phyloP scores from a whole-genome alignment of 2,888 invertebrate species.

The Amphipoea oculea region DNA sequence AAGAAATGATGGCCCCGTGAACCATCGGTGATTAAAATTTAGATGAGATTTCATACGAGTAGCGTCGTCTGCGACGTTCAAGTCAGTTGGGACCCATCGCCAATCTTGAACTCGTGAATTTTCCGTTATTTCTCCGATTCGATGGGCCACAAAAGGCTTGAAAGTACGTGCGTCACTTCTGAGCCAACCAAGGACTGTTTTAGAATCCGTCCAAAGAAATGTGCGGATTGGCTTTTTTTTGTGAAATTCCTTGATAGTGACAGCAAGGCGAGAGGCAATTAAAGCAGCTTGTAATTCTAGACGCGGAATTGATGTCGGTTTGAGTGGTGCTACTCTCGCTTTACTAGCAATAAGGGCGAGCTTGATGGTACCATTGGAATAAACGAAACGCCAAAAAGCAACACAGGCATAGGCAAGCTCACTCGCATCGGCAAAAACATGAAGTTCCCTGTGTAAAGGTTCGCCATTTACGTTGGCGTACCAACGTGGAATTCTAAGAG shows the following conservation, averaged over 20 bases:
- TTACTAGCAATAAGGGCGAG: background rate
- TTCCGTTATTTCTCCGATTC: too few relatives aligned
- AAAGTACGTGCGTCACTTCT: too few relatives aligned
- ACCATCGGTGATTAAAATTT: background rate
- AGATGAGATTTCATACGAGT: too few relatives aligned
- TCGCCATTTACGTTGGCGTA: too few relatives aligned
- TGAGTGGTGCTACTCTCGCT: background rate
- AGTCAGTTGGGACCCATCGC: too few relatives aligned
- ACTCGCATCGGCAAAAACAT: background rate
- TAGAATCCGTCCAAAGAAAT: too few relatives aligned
- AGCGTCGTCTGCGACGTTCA: too few relatives aligned
- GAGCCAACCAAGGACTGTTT: too few relatives aligned
- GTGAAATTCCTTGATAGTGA: background rate
- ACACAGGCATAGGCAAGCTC: background rate
- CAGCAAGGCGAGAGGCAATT: background rate
- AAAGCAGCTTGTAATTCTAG: background rate
- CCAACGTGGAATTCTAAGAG: background rate
- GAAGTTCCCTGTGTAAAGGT: background rate
- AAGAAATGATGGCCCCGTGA: too few relatives aligned
- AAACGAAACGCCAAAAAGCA: background rate
- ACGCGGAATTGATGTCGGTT: background rate
- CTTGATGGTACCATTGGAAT: background rate
- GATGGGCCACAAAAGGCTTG: too few relatives aligned
- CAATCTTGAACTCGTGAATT: too few relatives aligned
- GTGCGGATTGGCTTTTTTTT: background rate